Base-by-base conservation (phyloP, 2,113 vertebrate species). In the Cyanoramphus novaezelandiae region DNA sequence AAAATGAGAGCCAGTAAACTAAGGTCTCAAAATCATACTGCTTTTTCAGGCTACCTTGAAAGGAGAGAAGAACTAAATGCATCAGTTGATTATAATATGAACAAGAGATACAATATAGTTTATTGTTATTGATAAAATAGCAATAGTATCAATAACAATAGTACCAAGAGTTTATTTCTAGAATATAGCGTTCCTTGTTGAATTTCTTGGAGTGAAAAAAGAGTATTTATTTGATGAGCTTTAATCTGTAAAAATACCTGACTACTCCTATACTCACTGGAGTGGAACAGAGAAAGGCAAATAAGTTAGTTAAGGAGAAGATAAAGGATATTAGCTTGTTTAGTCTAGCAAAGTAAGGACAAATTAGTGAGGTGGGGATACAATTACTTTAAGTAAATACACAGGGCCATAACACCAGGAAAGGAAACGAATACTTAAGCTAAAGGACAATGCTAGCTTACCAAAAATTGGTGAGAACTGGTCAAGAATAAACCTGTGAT, bases 331-430 rank as follows among this genome's bases (percentile, higher is more conserved):
- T 72, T 53, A 62, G 13, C 11, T 87, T 95, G 95, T 95, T 95
- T 95, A 95, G 86, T 93, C 86, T 96, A 87, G 59, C 47, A 91
- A 91, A 96, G 87, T 46, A 89, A 50, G 44, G 62, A 93, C 21
- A 59, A 70, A 86, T 60, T 17, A 49, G 41, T 64, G 29, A 39
- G 85, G 17, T 33, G 18, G 25, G 20, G 39, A 47, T 89, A 82
- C 43, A 87, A 18, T 60, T 84, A 62, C 86, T 85, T 5, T 64
- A 78, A 87, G 62, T 76, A 87, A 95, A 82, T 68, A 95, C 21
- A 76, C 7, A 2, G 5, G 44, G 31, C 39, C 29, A 31, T 64
- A 82, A 62, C 82, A 46, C 24, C 71, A 82, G 1, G 4, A 92
- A 92, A 93, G 94, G 91, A 96, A 95, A 63, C 85, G 52, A 84